These are phyloP conservation scores for Phymatocera aterrima DNA, from an alignment of 2,888 invertebrate genomes.

Conservation along the genomic window DNA sequence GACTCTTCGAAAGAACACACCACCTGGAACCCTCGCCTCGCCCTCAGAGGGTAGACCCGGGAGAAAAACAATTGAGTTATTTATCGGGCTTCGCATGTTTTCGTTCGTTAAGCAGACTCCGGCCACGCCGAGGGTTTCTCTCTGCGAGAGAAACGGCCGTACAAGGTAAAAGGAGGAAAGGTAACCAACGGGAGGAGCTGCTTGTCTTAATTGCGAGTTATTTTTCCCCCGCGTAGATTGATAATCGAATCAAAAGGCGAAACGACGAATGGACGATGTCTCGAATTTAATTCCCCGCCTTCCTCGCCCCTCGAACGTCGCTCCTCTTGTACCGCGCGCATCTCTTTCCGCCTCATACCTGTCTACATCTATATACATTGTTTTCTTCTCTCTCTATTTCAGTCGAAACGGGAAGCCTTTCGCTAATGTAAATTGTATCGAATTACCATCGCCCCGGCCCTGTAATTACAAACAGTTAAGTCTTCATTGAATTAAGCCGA, in stretches of 20 bases:
- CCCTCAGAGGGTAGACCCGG: constrained; percentile 8
- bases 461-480: constrained; percentile 42
- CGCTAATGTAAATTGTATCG: constrained; percentile 39
- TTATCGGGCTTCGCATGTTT: constrained; percentile 45
- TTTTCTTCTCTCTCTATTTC: neutral
- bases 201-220: constrained; percentile 10
- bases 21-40: constrained; percentile 26
- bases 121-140: neutral
- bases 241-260: constrained; percentile 31
- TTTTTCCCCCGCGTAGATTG: neutral
- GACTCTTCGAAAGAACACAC: constrained; percentile 45
- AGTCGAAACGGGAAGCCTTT: neutral
- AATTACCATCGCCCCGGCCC: constrained; percentile 21
- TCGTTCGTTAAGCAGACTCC: constrained; percentile 37
- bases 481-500: constrained; percentile 20
- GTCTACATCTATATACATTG: neutral
- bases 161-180: neutral
- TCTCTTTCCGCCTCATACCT: neutral
- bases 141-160: too few relatives aligned
- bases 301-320: neutral
- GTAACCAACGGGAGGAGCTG: neutral
- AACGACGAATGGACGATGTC: too few relatives aligned
- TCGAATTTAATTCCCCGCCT: neutral
- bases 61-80: constrained; percentile 45
- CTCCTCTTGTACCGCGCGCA: neutral